These are phyloP conservation scores for Spheniscus mendiculus DNA, from an alignment of 2,113 vertebrate species.

Conservation along the genomic window DNA sequence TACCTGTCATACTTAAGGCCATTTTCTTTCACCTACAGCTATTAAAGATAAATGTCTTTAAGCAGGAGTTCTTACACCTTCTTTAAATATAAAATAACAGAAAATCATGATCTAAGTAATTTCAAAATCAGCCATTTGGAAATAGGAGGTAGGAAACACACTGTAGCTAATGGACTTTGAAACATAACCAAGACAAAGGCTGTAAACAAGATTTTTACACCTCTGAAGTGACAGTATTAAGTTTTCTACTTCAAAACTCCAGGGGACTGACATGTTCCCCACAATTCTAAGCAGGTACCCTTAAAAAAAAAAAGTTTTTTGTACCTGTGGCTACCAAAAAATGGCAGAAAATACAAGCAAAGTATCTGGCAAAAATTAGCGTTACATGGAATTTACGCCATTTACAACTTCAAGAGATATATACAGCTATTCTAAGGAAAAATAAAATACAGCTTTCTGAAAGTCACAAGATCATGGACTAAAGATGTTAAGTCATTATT, in stretches of 20 bases:
- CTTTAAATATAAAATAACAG: slow-evolving; percentile 70
- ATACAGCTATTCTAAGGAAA: background rate
- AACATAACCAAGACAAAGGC: background rate
- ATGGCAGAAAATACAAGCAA: background rate
- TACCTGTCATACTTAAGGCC: slow-evolving; percentile 76
- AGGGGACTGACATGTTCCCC: background rate
- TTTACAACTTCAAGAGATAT: background rate
- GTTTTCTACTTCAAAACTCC: background rate
- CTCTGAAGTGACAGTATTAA: background rate
- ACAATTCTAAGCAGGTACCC: background rate
- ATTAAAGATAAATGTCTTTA: slow-evolving; percentile 77
- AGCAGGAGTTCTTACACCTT: slow-evolving; percentile 67
- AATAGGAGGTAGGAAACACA: background rate
- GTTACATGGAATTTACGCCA: background rate
- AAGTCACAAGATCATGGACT: background rate
- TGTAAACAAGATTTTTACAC: background rate
- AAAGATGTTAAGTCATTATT: background rate
- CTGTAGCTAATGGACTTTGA: background rate
- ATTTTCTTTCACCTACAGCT: slow-evolving; percentile 76
- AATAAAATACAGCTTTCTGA: background rate
- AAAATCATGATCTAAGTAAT: slow-evolving; percentile 43
- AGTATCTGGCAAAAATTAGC: background rate
- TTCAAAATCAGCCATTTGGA: slow-evolving; percentile 24
- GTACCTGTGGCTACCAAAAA: background rate
- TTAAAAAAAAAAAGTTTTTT: background rate